Base-by-base conservation (phyloP, 2,888 invertebrate genomes). In the Tinea trinotella region DNA sequence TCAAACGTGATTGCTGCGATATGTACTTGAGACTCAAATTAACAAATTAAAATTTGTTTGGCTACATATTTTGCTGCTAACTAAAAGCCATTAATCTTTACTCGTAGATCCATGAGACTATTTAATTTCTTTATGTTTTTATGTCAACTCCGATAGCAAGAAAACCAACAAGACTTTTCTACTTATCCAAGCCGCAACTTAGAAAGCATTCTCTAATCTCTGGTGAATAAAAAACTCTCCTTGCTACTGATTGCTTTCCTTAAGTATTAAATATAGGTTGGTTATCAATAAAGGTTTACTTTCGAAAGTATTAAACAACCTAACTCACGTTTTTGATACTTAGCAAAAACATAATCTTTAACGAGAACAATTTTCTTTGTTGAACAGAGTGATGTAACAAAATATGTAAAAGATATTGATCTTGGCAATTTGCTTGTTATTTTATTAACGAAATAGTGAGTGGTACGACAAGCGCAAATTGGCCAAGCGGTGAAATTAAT, bases 231-330 rank as follows among this genome's bases (percentile, higher is more conserved):
- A 30, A 7, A 3, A 10, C 2, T 30, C 30, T 10, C 30, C 22
- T 3, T 22, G 4, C 7, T 22, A 30, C 3, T 30, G n/a, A 40
- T 40, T 40, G 7, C 40, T 40, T 13, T 2, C n/a, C 12, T 13
- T 40, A 13, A n/a, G 13, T 13, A 2, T 13, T 15, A 40, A 35
- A 15, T 15, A 40, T 2, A 36, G 34, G 17, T 48, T 54, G 54
- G 58, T 58, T 60, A 64, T 62, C 60, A 58, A 62, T 59, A 60
- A 56, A 59, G 61, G 60, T 60, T 62, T 56, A 49, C 58, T 65
- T 65, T 64, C 65, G 57, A 61, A 61, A 59, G 40, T 1, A 13
- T 30, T 30, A n/a, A 13, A 40, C 40, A 12, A 15, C 40, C 13
- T 55, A 50, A 35, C 52, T 57, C 56, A 40, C 40, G 40, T 13